Evolutionary conservation across 2,888 invertebrate species (phyloP).

Genomic region (Ctena decussata): DNA sequence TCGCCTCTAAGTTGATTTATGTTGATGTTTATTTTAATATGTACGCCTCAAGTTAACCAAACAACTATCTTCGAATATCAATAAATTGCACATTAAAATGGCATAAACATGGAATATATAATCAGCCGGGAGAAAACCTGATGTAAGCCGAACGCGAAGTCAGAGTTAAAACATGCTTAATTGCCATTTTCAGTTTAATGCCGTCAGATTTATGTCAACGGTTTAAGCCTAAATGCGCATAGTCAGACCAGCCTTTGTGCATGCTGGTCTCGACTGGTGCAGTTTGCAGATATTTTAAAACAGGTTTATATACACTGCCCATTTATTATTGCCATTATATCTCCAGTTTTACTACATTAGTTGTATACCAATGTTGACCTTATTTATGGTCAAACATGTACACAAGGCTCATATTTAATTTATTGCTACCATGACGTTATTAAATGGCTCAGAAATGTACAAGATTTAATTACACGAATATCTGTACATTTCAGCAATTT

Average conservation of each 20-base stretch:
- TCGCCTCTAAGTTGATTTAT: background rate
- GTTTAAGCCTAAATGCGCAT: too few relatives aligned
- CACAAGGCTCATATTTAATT: background rate
- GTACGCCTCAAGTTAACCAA: background rate
- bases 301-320: too few relatives aligned
- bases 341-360: background rate
- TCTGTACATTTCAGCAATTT: too few relatives aligned
- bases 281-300: too few relatives aligned
- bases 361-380: conserved; percentile 3
- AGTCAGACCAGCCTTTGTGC: too few relatives aligned
- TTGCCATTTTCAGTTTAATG: too few relatives aligned
- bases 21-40: background rate
- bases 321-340: background rate
- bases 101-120: background rate
- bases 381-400: background rate
- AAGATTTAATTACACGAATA: background rate
- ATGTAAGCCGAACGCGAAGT: too few relatives aligned
- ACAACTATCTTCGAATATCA: conserved; percentile 4
- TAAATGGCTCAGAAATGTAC: background rate
- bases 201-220: too few relatives aligned
- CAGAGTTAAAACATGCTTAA: too few relatives aligned
- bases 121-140: too few relatives aligned
- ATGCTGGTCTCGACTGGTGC: too few relatives aligned
- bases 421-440: background rate
- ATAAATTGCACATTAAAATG: conserved; percentile 1